Evolutionary conservation across 2,113 vertebrate species (phyloP), one percentile per base, ranked within the genome.

Genomic region (Euleptes europaea): DNA sequence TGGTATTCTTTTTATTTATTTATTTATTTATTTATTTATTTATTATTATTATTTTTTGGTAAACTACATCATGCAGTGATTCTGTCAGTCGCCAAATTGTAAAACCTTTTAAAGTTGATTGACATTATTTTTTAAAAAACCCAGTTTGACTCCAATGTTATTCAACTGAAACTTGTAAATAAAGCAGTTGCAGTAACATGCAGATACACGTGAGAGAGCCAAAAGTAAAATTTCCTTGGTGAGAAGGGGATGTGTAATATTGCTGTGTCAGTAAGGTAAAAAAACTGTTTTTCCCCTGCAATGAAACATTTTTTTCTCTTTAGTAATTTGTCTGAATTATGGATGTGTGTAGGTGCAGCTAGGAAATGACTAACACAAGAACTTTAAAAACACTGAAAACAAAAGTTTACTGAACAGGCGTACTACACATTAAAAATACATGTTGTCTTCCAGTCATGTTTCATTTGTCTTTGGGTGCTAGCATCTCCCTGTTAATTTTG

Each of bases 211-310:
- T 69, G 14, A 78, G 28, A 31, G 57, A 78, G 63, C 65, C 86
- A 54, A 80, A 88, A 15, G 86, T 73, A 81, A 90, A 54, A 91
- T 88, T 10, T 75, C 38, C 76, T 42, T 84, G 89, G 83, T 83
- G 33, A 35, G 67, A 87, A 78, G 63, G 2, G 1, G 86, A 89
- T 74, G 63, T 82, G 73, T 89, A 66, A 35, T 83, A 63, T 63
- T 85, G 6, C 1, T 70, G 76, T 83, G 51, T 85, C 67, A 76
- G 33, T 90, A 38, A 33, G 86, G 65, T 42, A 80, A 31, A 66
- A n/a, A 79, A 84, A 71, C 69, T 66, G 63, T 51, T 57, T 35
- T 60, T 21, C 40, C 14, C 33, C 14, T 80, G 13, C 40, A 47
- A 31, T 80, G 19, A 14, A 13, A 82, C 15, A 40, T 4, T 51